These are phyloP conservation scores for Andrena flavipes DNA, from an alignment of 2,888 invertebrate genomes.

Conservation along the genomic window DNA sequence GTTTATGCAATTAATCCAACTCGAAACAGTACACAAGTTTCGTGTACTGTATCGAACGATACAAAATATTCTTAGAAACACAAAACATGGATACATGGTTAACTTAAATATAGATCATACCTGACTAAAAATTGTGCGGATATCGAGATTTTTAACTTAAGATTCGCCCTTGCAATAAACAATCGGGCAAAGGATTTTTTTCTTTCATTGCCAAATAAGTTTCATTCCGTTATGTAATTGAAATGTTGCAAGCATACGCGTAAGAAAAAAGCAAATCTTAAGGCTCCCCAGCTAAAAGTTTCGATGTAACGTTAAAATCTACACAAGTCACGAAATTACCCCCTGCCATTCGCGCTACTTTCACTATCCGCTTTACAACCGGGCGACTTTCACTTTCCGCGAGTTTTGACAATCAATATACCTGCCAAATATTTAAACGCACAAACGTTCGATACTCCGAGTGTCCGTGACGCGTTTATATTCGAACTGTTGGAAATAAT, in stretches of 20 bases:
- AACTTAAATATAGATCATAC: background rate
- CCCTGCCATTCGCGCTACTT: slow-evolving; percentile 34
- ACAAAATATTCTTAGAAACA: no score
- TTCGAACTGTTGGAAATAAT: slow-evolving; percentile 1
- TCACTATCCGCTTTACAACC: slow-evolving; percentile 46
- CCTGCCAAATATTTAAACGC: background rate
- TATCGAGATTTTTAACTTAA: background rate
- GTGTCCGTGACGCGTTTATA: background rate
- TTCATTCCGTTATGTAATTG: slow-evolving; percentile 12
- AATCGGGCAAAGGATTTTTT: background rate
- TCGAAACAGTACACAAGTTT: no score
- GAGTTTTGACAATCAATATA: slow-evolving; percentile 28
- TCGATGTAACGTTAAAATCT: background rate
- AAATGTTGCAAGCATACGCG: background rate
- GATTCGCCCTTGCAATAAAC: background rate
- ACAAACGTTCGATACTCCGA: background rate
- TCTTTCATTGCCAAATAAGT: background rate
- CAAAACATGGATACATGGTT: no score
- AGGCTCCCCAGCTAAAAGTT: background rate
- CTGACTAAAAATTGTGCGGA: background rate
- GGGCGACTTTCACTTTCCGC: slow-evolving; percentile 55
- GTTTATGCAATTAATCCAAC: background rate
- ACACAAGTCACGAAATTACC: slow-evolving; percentile 14
- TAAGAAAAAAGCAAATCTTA: background rate
- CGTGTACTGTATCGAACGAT: no score